phyloP scores from a whole-genome alignment of 1,140 invertebrate genomes.

The roundworm (Caenorhabditis elegans) region WBcel235 BX284605.5:11851001-11851500 shows the following conservation, averaged over 20 bases:
- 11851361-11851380: too few species aligned
- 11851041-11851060: constrained; percentile 26
- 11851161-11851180: not conserved
- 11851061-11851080: not conserved
- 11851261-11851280: too few species aligned
- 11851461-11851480: too few species aligned
- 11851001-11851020: constrained; percentile 24
- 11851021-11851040: not conserved
- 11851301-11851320: too few species aligned
- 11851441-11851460: too few species aligned
- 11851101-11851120: not conserved
- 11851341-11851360: too few species aligned
- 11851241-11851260: not conserved
- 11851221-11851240: constrained; percentile 4
- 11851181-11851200: not conserved
- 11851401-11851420: too few species aligned
- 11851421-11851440: too few species aligned
- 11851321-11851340: too few species aligned
- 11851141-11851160: not conserved
- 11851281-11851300: too few species aligned
- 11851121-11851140: not conserved
- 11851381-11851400: too few species aligned
- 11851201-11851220: not conserved
- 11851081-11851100: not conserved
- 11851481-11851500: too few species aligned